phyloP scores from a whole-genome alignment of 2,113 vertebrate species.

The Alaudala cheleensis region DNA sequence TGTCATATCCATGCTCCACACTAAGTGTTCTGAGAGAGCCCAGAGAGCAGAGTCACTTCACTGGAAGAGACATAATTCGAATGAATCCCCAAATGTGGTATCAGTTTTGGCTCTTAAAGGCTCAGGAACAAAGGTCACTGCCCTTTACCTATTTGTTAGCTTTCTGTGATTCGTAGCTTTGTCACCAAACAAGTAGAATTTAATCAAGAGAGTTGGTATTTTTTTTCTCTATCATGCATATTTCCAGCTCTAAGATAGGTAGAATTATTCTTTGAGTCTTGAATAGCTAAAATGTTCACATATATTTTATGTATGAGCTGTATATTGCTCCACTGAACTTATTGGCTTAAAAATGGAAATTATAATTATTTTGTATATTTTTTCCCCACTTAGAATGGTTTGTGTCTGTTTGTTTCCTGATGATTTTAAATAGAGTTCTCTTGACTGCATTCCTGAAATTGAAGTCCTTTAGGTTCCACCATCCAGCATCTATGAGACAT shows the following conservation, averaged over 20 bases:
- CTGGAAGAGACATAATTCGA: background rate
- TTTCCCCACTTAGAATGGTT: background rate
- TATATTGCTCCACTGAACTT: background rate
- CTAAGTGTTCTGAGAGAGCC: background rate
- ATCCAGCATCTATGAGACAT: background rate
- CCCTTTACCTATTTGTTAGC: background rate
- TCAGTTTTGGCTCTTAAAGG: background rate
- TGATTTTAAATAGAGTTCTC: background rate
- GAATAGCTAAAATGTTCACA: background rate
- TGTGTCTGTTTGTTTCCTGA: background rate
- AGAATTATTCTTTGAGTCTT: background rate
- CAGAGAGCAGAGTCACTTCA: background rate
- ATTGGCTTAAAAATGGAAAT: background rate
- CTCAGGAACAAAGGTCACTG: background rate
- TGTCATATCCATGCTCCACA: background rate
- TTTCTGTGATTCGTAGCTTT: background rate
- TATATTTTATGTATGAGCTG: background rate
- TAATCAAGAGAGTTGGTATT: background rate
- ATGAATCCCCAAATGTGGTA: background rate
- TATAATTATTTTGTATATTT: background rate
- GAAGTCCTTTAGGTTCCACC: background rate
- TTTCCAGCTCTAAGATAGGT: background rate
- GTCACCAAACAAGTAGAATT: background rate
- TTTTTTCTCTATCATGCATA: background rate
- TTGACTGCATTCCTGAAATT: background rate